Base-by-base conservation (phyloP, 64 coral and sea anemone genomes). In the Hydrozoanthus tunicans region DNA sequence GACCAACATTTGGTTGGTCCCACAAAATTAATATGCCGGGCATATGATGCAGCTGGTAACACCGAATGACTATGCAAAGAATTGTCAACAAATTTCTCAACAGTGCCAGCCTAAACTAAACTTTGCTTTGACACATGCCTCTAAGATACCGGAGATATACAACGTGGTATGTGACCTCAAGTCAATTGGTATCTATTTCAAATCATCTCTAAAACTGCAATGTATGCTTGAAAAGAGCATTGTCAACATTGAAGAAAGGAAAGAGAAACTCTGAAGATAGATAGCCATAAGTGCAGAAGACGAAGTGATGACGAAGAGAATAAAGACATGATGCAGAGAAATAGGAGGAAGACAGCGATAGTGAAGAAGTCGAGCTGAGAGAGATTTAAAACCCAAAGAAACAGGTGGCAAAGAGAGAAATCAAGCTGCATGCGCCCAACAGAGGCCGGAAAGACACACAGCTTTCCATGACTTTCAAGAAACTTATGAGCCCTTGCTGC, bases 391-490 rank as follows among this genome's bases (percentile, higher is more conserved):
- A 56, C 27, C 57, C 78, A 64, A 81, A 63, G 79, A 81, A 63
- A 10, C 79, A 81, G 24, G 79, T 9, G 26, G 79, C 79, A 80
- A 80, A 80, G 56, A 59, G 60, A 55, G 60, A 80, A 80, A 79
- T 80, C 55, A 80, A 80, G 56, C 60, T 12, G 58, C 32, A 64
- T 52, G 59, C 59, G 9, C 32, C 62, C 62, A 58, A 81, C 9
- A 60, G 60, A 63, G 26, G 59, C 59, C 64, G 79, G 11, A 81
- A 81, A 81, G 79, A 58, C 79, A 64, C n/a, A 80, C 78, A 80
- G 78, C 78, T 77, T 80, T 80, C 17, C 57, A 25, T 9, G 91
- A 79, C 81, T 92, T 92, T 73, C 81, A 92, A 86, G 91, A 92
- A 51, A 61, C 80, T 55, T 93, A 93, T 51, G 66, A 93, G 59